Evolutionary conservation across 2,113 vertebrate species (phyloP), one percentile per base, ranked within the genome.

Genomic region (Hippoglossus stenolepis): DNA sequence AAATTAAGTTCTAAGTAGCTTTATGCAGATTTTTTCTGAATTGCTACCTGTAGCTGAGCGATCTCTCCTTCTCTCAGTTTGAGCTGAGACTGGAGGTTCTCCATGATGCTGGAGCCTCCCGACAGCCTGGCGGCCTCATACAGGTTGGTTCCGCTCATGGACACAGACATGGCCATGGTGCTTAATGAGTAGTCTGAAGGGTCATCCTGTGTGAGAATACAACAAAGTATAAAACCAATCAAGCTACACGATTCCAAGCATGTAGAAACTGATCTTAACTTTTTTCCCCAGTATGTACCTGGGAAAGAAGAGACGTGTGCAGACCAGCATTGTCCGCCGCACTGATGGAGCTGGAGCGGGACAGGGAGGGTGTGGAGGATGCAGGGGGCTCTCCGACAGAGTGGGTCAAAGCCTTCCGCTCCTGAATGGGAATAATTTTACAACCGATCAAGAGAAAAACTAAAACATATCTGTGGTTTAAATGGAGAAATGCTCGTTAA

Each of bases 21-120:
- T n/a, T n/a, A 54, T 57, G 24, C 31, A 6, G 35, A 63, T n/a
- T 60, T 61, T 12, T 13, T 43, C 9, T 54, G 31, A 65, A 40
- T 3, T 6, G n/a, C 28, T 94, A 99, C 98, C 98, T 99, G 98
- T 12, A 99, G 93, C 87, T 99, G 98, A 59, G 93, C 93, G 59
- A 98, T 96, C 92, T 99, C 98, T 80, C 98, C 98, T 85, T 99
- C 98, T 89, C 95, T 92, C 59, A 98, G 94, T 89, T 99, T 98
- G 69, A 99, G 93, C 89, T 99, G 98, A 23, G 98, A 98, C 78
- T 99, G 98, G 53, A 99, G 94, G 88, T 96, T 99, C 92, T 99
- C 98, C 24, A 99, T 92, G 75, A 99, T 80, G 87, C 95, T 99
- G 70, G 98, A 99, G n/a, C 97, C 98, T 59, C 97, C 96, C 17